Evolutionary conservation across 2,797 vertebrate species (phyloP), one percentile per base, ranked within the genome.

Genomic region (Semaprochilodus insignis): DNA sequence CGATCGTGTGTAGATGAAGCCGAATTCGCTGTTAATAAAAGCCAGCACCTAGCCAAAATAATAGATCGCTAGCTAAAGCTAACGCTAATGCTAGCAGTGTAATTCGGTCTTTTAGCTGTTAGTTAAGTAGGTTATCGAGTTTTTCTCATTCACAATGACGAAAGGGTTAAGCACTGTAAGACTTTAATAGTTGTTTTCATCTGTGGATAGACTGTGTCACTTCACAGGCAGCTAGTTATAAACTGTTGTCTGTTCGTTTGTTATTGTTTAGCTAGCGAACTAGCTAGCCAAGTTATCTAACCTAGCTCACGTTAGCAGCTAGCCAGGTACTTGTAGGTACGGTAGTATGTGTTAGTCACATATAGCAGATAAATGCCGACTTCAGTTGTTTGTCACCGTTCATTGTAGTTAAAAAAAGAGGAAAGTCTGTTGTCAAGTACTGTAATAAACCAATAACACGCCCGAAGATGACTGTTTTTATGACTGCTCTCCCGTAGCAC

Each of bases 221-320:
- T 23, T 16, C 21, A 55, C 52, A 44, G 31, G 31, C 40, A 34
- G 34, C 13, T 21, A 2, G 44, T n/a, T 52, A 21, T 15, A 14
- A 5, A 14, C 25, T 36, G 36, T 60, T 13, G 10, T 57, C 36
- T 69, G 8, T 19, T 21, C 23, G 75, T 85, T 87, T 85, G 84
- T 87, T 87, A 88, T 77, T 88, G 78, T 90, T 91, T 73, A 59
- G 54, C 16, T 54, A 11, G 15, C 51, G 44, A 3, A 51, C 7
- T 16, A 62, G 59, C 60, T 25, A 23, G 57, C 34, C 10, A 48
- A 48, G 44, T 48, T 48, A 48, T 48, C 44, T 48, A 48, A 13
- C 44, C 44, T 34, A 34, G 17, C 54, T 69, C 16, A 27, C n/a
- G 21, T 14, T 77, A 54, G 16, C 23, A 15, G 44, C 23, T 62